phyloP scores from a whole-genome alignment of 2,888 invertebrate species.

The Drosophila austrosaltans region DNA sequence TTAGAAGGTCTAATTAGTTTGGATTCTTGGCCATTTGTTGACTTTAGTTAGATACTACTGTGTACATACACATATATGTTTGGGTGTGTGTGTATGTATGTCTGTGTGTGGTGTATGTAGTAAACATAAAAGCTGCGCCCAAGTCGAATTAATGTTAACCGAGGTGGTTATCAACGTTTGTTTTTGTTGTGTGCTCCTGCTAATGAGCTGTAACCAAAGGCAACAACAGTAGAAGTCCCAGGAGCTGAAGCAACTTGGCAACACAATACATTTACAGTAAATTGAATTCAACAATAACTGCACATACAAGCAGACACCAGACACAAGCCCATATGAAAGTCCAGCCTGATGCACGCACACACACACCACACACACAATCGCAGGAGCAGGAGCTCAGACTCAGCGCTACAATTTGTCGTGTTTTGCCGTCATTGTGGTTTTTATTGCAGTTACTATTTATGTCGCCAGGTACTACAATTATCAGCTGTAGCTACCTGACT shows the following conservation, averaged over 20 bases:
- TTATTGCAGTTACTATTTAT: conserved; percentile 47
- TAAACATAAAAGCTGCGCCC: conserved; percentile 36
- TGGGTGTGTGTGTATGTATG: background rate
- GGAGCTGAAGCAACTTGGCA: conserved; percentile 34
- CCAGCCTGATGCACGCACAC: conserved; percentile 32
- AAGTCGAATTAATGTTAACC: conserved; percentile 45
- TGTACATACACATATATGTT: background rate
- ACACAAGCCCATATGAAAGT: conserved; percentile 23
- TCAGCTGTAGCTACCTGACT: conserved; percentile 40
- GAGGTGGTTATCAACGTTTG: conserved; percentile 42
- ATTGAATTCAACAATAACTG: conserved; percentile 53
- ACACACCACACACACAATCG: conserved; percentile 23
- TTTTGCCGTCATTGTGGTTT: conserved; percentile 50
- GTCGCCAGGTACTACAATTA: conserved; percentile 44
- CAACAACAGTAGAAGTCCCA: conserved; percentile 29
- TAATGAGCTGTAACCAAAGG: conserved; percentile 66
- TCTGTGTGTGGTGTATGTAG: background rate
- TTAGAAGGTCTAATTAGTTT: background rate
- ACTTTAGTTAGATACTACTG: background rate
- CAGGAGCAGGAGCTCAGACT: background rate
- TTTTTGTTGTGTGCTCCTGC: conserved; percentile 37
- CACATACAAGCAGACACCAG: conserved; percentile 16
- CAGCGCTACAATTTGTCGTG: conserved; percentile 46
- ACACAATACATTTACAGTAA: conserved; percentile 56
- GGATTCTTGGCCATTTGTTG: background rate